Evolutionary conservation across 1,140 invertebrate genomes (phyloP).

Genomic region (Chironomus tepperi): DNA sequence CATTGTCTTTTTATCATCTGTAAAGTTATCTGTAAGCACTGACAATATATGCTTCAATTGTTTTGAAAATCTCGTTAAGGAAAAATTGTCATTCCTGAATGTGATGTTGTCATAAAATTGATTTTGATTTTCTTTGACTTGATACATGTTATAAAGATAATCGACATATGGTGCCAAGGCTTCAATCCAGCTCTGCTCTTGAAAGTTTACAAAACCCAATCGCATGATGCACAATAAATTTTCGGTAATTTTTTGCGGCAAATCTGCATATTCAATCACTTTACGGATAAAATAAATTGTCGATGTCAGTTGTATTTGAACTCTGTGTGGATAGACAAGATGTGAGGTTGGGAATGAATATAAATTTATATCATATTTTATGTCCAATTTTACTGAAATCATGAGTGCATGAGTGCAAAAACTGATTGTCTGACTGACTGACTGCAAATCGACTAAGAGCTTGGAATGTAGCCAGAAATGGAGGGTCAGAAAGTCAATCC

Average conservation of each 20-base stretch:
- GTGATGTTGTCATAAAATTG: constrained; percentile 3
- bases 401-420: background rate
- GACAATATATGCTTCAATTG: background rate
- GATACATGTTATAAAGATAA: constrained; percentile 16
- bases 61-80: background rate
- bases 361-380: background rate
- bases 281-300: constrained; percentile 21
- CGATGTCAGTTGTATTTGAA: constrained; percentile 15
- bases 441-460: too few relatives aligned
- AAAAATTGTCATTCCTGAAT: constrained; percentile 11
- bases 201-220: background rate
- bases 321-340: background rate
- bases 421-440: too few relatives aligned
- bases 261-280: constrained; percentile 18
- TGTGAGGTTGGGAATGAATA: background rate
- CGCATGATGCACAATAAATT: constrained; percentile 21
- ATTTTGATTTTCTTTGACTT: background rate
- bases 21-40: background rate
- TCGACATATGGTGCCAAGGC: background rate
- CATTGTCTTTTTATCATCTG: background rate
- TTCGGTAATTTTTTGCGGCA: constrained; percentile 15
- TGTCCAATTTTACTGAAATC: background rate
- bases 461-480: too few relatives aligned
- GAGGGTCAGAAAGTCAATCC: too few relatives aligned
- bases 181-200: background rate